A percentile compares a stretch with the other conserved stretches of the same genome.
These are phyloP conservation scores for Melanotaenia parkinsoni DNA, from an alignment of 2,797 vertebrate species.

Conservation along the genomic window DNA sequence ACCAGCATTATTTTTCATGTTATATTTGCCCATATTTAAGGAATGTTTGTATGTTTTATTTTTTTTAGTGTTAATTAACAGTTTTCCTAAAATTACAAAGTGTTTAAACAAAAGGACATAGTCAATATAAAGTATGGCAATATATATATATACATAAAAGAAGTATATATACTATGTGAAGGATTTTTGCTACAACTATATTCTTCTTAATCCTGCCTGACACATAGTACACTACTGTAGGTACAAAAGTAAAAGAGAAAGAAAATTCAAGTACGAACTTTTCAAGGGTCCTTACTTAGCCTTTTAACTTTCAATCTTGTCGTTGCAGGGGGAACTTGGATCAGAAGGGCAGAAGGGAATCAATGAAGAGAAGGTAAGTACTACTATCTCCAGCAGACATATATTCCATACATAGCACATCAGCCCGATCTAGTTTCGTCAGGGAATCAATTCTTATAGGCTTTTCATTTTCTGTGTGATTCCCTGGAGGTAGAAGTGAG, in stretches of 20 bases:
- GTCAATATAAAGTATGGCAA: no score
- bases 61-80: no score
- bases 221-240: background rate
- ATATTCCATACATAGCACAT: conserved; percentile 80
- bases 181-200: background rate
- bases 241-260: conserved; percentile 6
- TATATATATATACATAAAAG: background rate
- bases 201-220: background rate
- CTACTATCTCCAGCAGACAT: conserved; percentile 75
- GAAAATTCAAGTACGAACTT: conserved; percentile 53
- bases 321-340: conserved; percentile 78
- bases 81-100: no score
- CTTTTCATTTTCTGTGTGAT: conserved; percentile 77
- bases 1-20: background rate
- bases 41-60: no score
- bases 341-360: conserved; percentile 76
- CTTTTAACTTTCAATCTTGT: conserved; percentile 71
- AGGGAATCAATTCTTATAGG: conserved; percentile 81
- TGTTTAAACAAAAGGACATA: no score
- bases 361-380: conserved; percentile 81
- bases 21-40: no score
- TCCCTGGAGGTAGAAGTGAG: conserved; percentile 58
- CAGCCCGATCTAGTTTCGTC: conserved; percentile 74
- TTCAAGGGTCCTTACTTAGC: conserved; percentile 49
- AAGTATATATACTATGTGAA: background rate